A percentile compares a stretch with the other conserved stretches of the same genome.
Evolutionary conservation across 2,797 vertebrate species (phyloP).

Genomic region (Fundulus diaphanus): DNA sequence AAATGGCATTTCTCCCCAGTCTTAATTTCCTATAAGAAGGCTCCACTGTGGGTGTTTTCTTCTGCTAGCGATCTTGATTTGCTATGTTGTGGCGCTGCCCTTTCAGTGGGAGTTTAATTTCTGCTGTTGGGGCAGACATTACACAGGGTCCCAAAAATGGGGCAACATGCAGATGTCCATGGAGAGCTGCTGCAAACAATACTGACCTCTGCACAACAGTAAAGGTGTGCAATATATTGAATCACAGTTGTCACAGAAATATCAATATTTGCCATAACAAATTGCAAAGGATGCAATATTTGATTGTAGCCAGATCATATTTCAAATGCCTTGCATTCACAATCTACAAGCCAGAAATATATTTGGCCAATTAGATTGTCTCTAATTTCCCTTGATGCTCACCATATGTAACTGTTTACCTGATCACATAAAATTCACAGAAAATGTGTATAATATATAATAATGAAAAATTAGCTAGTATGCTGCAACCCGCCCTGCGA

Average conservation of each 20-base stretch:
- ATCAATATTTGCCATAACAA: not conserved
- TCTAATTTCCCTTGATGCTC: too few relatives aligned
- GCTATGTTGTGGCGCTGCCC: not conserved
- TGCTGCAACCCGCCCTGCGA: too few relatives aligned
- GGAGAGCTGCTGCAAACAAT: not conserved
- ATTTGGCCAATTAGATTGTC: too few relatives aligned
- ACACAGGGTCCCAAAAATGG: not conserved
- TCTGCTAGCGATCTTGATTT: not conserved
- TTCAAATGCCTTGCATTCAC: too few relatives aligned
- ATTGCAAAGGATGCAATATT: too few relatives aligned
- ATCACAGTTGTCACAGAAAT: not conserved
- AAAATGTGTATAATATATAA: not conserved
- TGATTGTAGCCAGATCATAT: too few relatives aligned
- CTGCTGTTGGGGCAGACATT: not conserved
- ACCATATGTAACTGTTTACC: too few relatives aligned
- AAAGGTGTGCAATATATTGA: not conserved
- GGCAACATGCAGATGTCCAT: too few relatives aligned
- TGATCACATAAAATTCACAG: not conserved
- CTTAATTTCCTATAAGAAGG: not conserved
- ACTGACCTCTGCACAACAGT: too few relatives aligned
- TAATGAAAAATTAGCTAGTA: not conserved
- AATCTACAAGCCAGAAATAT: too few relatives aligned
- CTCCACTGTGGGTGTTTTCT: not conserved
- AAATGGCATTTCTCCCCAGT: not conserved
- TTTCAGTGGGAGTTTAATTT: not conserved